Conservation (phyloP, 1,140 invertebrate genomes). For the Nephila pilipes region DNA sequence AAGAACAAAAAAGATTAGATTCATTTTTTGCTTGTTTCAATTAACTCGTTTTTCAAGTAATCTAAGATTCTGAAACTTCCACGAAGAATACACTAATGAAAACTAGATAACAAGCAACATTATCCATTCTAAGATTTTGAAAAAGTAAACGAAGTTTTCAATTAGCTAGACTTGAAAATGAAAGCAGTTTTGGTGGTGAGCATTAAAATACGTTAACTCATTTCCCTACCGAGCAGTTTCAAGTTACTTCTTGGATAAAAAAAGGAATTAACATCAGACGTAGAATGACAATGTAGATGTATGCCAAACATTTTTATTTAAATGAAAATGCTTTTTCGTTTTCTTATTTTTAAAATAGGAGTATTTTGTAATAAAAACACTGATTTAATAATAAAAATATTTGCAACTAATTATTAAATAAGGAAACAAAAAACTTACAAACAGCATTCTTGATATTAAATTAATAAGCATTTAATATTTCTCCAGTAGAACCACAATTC, state of each 20-base stretch:
- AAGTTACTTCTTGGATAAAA: not conserved
- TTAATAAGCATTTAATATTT: too few species aligned
- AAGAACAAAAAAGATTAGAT: not conserved
- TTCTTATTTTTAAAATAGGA: too few species aligned
- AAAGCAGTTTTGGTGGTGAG: not conserved
- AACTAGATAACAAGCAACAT: not conserved
- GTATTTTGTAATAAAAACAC: too few species aligned
- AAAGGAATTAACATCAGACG: not conserved
- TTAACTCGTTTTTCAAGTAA: conserved; percentile 9
- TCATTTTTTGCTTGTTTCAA: conserved; percentile 7
- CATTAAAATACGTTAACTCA: conserved; percentile 11
- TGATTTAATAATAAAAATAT: too few species aligned
- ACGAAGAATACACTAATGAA: not conserved
- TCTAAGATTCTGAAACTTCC: not conserved
- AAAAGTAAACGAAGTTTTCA: not conserved
- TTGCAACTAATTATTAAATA: too few species aligned
- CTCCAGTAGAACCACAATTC: too few species aligned
- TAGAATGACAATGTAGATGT: too few species aligned
- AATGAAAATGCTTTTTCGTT: too few species aligned
- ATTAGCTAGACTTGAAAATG: not conserved
- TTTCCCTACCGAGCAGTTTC: not conserved
- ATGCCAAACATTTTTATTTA: too few species aligned
- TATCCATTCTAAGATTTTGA: not conserved
- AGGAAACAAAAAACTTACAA: too few species aligned
- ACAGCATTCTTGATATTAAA: too few species aligned